Evolutionary conservation across 2,113 vertebrate species (phyloP).

Genomic region (Aphelocoma coerulescens): DNA sequence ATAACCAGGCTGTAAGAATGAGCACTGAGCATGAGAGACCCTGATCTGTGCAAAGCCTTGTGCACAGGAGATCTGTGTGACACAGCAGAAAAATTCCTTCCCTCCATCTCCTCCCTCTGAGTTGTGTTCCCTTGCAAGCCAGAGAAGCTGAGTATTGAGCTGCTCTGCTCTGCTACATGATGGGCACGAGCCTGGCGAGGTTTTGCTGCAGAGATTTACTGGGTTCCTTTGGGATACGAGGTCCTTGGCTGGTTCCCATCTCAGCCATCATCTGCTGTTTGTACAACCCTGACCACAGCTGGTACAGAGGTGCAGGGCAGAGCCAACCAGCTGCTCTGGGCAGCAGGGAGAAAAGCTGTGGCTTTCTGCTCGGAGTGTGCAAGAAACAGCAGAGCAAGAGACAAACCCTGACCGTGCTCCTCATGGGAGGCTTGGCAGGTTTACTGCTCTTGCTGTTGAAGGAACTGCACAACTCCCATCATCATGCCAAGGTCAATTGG

Average conservation of each 20-base stretch:
- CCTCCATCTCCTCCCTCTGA: background rate
- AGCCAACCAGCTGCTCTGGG: background rate
- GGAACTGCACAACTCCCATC: background rate
- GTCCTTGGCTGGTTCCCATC: background rate
- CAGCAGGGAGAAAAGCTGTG: background rate
- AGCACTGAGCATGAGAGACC: background rate
- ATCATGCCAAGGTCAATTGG: background rate
- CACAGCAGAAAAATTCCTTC: background rate
- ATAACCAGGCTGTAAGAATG: background rate
- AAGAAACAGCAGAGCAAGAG: background rate
- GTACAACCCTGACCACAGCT: background rate
- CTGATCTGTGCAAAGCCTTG: background rate
- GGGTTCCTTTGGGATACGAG: background rate
- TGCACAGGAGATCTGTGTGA: background rate
- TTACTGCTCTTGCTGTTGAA: background rate
- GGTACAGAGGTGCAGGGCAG: background rate
- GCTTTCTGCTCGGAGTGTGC: background rate
- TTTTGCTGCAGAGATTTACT: background rate
- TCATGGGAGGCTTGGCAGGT: background rate
- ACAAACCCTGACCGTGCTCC: accelerated
- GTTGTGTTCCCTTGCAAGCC: background rate
- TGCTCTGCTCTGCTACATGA: background rate
- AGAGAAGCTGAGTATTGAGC: background rate
- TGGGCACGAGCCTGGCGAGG: accelerated
- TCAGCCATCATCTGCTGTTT: background rate